A percentile compares a stretch with the other conserved stretches of the same genome.
phyloP scores from a whole-genome alignment of 2,797 vertebrate species.

The Pseudochirops corinnae region DNA sequence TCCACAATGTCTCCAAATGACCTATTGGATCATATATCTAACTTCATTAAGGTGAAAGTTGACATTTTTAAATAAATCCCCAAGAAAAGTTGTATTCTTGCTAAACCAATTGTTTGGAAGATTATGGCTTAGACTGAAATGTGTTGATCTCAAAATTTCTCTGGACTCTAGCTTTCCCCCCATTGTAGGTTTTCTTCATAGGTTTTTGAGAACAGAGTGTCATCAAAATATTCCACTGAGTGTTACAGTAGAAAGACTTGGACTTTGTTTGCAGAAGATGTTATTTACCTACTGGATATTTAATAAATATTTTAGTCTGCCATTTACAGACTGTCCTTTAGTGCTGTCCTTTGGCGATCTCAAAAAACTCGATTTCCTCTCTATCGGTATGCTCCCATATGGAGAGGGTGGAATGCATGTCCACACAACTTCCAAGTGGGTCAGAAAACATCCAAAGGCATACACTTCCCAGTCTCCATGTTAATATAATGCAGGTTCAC shows the following conservation, averaged over 20 bases:
- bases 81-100: neutral
- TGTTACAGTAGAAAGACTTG: neutral
- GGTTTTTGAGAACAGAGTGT: conserved; percentile 27
- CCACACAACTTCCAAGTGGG: neutral
- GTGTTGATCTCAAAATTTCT: neutral
- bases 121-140: conserved; percentile 22
- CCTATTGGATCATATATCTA: neutral
- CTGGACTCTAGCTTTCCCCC: conserved; percentile 6
- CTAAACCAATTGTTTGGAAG: neutral
- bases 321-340: conserved; percentile 27
- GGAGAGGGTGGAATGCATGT: neutral
- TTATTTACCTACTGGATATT: neutral
- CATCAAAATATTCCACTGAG: conserved; percentile 37
- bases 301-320: conserved; percentile 22
- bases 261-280: conserved; percentile 14
- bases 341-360: conserved; percentile 17
- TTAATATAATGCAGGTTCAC: neutral
- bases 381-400: neutral
- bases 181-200: neutral
- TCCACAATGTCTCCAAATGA: neutral
- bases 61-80: neutral
- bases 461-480: neutral
- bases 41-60: neutral
- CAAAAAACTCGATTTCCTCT: conserved; percentile 1
- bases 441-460: neutral